Base-by-base conservation (phyloP, 2,797 vertebrate genomes). In the Denticeps clupeoides region DNA sequence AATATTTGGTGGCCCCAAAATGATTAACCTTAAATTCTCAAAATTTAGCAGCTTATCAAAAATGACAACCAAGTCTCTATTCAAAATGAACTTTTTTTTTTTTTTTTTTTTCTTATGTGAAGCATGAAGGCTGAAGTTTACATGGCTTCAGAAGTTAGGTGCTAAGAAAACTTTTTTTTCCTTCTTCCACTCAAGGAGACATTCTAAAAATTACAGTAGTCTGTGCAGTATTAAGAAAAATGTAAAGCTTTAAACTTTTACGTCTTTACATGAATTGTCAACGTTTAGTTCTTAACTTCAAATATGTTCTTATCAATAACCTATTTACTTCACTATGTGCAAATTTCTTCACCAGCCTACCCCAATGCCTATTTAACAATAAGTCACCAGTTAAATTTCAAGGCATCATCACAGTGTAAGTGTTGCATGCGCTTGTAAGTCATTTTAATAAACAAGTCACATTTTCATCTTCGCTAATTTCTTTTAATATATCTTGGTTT, bases 1-100 rank as follows among this genome's bases (percentile, higher is more conserved):
- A 97, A 97, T 92, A 93, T 91, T 93, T 97, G 88, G 89, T 95
- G 89, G 91, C 90, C 92, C 91, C 89, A 85, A 90, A 91, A 86
- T 67, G 74, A 70, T 72, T 37, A 53, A 53, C 47, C 73, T 83
- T 64, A 48, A 51, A 53, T 73, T 75, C 86, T 88, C 84, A 80
- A 82, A 89, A 90, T 89, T 91, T 86, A 93, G 88, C 89, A 95
- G 89, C 87, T 94, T 89, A 89, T 88, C 73, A 87, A 86, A 56
- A 90, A 85, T 80, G 81, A 80, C 86, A 88, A 88, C 78, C 72
- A 81, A 85, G 79, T 81, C 62, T 83, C 82, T 87, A 88, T 90
- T 87, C 80, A 86, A 90, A 89, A 88, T 85, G 69, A 90, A 84
- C 73, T 80, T 81, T 85, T 78, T 86, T 74, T 82, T n/a, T n/a